Conservation (phyloP, 64 coral and sea anemone species). For the Acropora tenuis region DNA sequence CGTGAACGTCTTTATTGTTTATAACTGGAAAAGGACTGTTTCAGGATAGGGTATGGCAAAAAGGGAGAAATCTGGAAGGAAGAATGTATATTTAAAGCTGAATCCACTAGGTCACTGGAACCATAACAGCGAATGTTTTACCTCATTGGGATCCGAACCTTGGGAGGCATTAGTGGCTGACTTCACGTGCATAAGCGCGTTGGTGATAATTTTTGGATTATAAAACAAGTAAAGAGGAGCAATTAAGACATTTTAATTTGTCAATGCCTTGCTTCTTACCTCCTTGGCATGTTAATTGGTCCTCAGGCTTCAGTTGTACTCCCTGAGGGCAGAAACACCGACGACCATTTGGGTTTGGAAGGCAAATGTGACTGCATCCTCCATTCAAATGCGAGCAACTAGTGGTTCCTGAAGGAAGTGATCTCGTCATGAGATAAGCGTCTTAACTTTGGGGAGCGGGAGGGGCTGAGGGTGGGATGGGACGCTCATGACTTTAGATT, state of each 20-base stretch:
- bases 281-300: conserved; percentile 62
- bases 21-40: background rate
- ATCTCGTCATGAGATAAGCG: background rate
- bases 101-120: background rate
- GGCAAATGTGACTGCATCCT: conserved; percentile 66
- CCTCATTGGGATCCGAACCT: background rate
- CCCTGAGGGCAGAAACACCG: conserved; percentile 63
- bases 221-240: background rate
- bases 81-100: background rate
- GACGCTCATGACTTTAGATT: background rate
- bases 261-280: conserved; percentile 23
- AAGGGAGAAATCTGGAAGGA: background rate
- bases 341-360: conserved; percentile 47
- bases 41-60: background rate
- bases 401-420: conserved; percentile 25
- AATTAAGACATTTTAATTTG: background rate
- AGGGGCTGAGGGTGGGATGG: background rate
- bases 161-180: background rate
- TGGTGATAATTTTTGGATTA: background rate
- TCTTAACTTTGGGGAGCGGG: background rate
- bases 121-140: background rate
- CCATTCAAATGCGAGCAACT: too few species aligned
- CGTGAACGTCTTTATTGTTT: too few species aligned
- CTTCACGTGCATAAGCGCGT: background rate
- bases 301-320: conserved; percentile 25